Evolutionary conservation across 2,113 vertebrate genomes (phyloP).

Genomic region (Meleagris gallopavo): DNA sequence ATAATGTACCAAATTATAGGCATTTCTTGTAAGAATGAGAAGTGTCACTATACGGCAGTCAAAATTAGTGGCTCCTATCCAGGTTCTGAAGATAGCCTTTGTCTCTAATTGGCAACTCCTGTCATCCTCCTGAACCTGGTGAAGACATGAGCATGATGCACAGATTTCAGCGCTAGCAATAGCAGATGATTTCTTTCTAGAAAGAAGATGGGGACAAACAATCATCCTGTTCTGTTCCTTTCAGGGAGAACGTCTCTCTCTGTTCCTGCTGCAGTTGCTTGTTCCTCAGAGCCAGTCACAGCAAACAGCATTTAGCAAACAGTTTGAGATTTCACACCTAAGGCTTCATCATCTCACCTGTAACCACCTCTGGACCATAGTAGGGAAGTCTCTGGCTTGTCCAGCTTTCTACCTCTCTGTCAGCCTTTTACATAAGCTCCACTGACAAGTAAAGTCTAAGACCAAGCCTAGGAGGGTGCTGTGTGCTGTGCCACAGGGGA

Average conservation of each 20-base stretch:
- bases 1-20: neutral
- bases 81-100: conserved; percentile 11
- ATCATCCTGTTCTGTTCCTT: conserved; percentile 40
- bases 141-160: neutral
- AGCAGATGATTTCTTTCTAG: conserved; percentile 30
- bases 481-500: neutral
- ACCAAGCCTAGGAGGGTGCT: neutral
- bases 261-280: conserved; percentile 8
- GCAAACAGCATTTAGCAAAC: neutral
- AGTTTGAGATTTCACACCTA: neutral
- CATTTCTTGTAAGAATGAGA: neutral
- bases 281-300: neutral
- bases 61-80: neutral
- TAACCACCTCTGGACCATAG: neutral
- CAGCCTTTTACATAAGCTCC: neutral
- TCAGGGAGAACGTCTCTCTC: neutral
- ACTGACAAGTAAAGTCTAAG: neutral
- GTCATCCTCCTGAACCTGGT: neutral
- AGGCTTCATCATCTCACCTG: neutral
- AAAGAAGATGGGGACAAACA: conserved; percentile 33
- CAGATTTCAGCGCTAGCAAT: neutral
- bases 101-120: conserved; percentile 20
- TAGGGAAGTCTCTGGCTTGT: neutral
- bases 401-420: neutral
- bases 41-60: neutral